Base-by-base conservation (phyloP, 1,140 invertebrate genomes). In the Zelostemma sp. region DNA sequence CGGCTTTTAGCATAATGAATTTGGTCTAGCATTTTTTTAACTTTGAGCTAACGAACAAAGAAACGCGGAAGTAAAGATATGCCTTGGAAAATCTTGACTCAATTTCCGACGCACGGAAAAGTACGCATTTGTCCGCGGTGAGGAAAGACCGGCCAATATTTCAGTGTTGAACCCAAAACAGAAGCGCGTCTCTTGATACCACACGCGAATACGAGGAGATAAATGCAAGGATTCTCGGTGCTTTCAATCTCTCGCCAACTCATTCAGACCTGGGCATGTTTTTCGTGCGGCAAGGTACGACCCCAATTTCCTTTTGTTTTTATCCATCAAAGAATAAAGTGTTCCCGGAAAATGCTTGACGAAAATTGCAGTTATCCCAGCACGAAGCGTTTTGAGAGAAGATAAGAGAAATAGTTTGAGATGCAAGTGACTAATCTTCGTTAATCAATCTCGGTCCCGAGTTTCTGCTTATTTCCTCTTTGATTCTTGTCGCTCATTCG, bases 281-380 rank as follows among this genome's bases (percentile, higher is more conserved):
- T 45, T 56, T 57, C 35, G 31, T 14, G 35, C 46, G 5, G 14
- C 33, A 38, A 38, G 28, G 6, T n/a, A 48, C 45, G 45, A 57
- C 55, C 55, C n/a, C 16, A 48, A 33, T 57, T 57, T 38, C 38
- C 15, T 31, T 40, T 35, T 33, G 43, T 48, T 48, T 57, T 57
- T 48, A 48, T 48, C 43, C 21, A 38, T 57, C 31, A 6, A 18
- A 45, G 55, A 47, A 57, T 48, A 57, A 57, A 57, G 45, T 48
- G 55, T 57, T 31, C 16, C 55, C 15, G 18, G 55, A 48, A 48
- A 57, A 48, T 47, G 43, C 43, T 48, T 48, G 19, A 15, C 21
- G 19, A 25, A 9, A 48, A n/a, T 31, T 48, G 19, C 21, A 3
- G 19, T 28, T 28, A 48, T 48, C 46, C 25, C 46, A 31, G 11